phyloP scores from a whole-genome alignment of 2,797 vertebrate species.

The Sebastes reedi region DNA sequence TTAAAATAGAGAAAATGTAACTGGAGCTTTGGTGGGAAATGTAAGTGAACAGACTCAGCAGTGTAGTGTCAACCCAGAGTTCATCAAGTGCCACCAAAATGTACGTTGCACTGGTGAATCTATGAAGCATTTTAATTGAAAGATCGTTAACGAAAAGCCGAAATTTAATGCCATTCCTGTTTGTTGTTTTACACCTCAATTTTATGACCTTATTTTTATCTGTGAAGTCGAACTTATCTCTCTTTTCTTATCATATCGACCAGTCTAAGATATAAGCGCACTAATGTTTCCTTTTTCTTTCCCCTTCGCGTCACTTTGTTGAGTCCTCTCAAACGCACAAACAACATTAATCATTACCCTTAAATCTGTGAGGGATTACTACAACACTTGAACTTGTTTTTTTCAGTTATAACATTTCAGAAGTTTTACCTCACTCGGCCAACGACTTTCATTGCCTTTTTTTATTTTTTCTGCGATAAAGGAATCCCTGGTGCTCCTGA shows the following conservation, averaged over 20 bases:
- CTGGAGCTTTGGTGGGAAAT: constrained; percentile 26
- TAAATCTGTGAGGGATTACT: constrained; percentile 35
- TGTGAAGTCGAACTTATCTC: neutral
- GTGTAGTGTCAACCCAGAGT: constrained; percentile 43
- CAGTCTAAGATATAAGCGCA: constrained; percentile 34
- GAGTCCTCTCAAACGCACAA: constrained; percentile 61
- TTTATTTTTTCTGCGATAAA: constrained; percentile 25
- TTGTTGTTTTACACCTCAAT: constrained; percentile 33
- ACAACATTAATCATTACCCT: constrained; percentile 27
- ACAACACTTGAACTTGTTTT: constrained; percentile 59
- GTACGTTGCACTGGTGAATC: constrained; percentile 39
- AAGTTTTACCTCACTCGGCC: constrained; percentile 61
- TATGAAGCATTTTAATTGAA: constrained; percentile 36
- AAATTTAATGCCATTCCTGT: constrained; percentile 55
- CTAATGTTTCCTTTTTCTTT: constrained; percentile 4
- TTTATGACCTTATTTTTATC: constrained; percentile 28
- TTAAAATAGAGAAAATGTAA: constrained; percentile 30
- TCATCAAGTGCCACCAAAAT: constrained; percentile 60
- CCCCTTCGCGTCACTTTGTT: constrained; percentile 16
- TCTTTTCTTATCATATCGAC: constrained; percentile 5
- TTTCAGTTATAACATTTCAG: constrained; percentile 57
- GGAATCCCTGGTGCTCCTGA: constrained; percentile 75
- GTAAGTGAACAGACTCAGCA: constrained; percentile 22
- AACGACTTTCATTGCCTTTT: constrained; percentile 52
- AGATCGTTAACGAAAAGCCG: constrained; percentile 12